A percentile compares a stretch with the other conserved stretches of the same genome.
phyloP scores from a whole-genome alignment of 2,797 vertebrate genomes.

The Aerospiza tachiro region DNA sequence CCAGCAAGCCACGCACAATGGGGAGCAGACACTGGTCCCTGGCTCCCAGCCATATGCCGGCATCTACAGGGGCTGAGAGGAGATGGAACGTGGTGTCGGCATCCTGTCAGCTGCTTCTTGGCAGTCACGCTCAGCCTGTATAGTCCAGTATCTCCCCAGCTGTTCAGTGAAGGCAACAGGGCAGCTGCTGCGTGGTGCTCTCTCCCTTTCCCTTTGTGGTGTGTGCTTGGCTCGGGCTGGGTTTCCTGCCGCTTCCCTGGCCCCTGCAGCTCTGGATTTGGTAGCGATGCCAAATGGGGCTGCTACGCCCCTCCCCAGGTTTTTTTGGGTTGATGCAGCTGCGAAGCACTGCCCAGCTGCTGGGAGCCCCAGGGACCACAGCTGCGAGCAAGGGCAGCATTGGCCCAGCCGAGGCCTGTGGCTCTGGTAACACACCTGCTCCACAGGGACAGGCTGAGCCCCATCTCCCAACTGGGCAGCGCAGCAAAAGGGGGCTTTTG shows the following conservation, averaged over 20 bases:
- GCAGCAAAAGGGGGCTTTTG: background rate
- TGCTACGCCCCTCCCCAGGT: rapidly evolving
- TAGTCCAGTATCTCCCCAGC: background rate
- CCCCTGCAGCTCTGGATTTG: background rate
- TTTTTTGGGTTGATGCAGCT: background rate
- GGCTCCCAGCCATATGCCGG: rapidly evolving
- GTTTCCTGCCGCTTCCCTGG: background rate
- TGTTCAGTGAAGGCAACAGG: background rate
- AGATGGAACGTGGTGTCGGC: background rate
- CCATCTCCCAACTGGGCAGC: background rate
- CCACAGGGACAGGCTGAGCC: background rate
- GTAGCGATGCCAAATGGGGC: background rate
- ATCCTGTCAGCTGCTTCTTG: background rate
- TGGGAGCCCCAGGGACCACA: background rate
- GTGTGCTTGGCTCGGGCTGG: background rate
- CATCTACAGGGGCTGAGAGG: background rate
- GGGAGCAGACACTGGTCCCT: too few relatives aligned
- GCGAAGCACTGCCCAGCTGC: background rate
- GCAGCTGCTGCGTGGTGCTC: rapidly evolving
- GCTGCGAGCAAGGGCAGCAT: background rate
- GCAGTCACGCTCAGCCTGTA: background rate
- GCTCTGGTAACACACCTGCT: background rate
- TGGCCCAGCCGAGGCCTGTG: rapidly evolving
- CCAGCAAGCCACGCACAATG: rapidly evolving
- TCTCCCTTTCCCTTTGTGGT: background rate